Evolutionary conservation across 1,140 invertebrate genomes (phyloP).

Genomic region (Drosophila subpulchrella): DNA sequence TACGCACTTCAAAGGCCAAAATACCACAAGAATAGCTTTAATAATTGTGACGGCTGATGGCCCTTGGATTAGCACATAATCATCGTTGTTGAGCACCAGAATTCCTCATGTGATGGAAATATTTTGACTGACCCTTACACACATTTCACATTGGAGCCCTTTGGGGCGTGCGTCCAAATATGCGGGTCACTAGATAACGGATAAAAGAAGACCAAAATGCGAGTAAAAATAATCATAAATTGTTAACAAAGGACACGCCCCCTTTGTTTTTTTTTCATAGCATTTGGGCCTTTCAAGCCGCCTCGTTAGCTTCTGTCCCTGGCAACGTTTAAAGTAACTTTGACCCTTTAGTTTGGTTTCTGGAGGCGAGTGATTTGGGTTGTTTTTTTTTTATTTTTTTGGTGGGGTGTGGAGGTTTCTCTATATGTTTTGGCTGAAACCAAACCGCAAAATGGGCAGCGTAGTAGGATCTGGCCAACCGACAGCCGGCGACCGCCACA

Average conservation of each 20-base stretch:
- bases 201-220: conserved; percentile 15
- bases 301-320: conserved; percentile 22
- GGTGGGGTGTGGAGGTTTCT: conserved; percentile 9
- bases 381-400: conserved; percentile 38
- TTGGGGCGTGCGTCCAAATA: conserved; percentile 21
- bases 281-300: conserved; percentile 18
- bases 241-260: conserved; percentile 67
- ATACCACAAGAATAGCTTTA: background rate
- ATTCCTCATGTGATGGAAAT: conserved; percentile 52
- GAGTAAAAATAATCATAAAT: conserved; percentile 78
- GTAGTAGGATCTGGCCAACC: conserved; percentile 27
- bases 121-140: conserved; percentile 9
- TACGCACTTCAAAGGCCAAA: background rate
- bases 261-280: conserved; percentile 11
- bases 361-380: conserved; percentile 64
- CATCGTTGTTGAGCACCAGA: conserved; percentile 36
- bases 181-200: conserved; percentile 62
- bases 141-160: conserved; percentile 9
- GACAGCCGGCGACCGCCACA: conserved; percentile 51
- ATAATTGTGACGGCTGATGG: conserved; percentile 22
- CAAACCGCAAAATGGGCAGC: conserved; percentile 35
- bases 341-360: conserved; percentile 54
- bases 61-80: conserved; percentile 67
- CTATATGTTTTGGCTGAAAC: conserved; percentile 47
- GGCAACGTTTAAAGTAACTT: conserved; percentile 67